These are phyloP conservation scores for Stomatorhinus ivindoensis DNA, from an alignment of 2,113 vertebrate genomes.

Conservation along the genomic window DNA sequence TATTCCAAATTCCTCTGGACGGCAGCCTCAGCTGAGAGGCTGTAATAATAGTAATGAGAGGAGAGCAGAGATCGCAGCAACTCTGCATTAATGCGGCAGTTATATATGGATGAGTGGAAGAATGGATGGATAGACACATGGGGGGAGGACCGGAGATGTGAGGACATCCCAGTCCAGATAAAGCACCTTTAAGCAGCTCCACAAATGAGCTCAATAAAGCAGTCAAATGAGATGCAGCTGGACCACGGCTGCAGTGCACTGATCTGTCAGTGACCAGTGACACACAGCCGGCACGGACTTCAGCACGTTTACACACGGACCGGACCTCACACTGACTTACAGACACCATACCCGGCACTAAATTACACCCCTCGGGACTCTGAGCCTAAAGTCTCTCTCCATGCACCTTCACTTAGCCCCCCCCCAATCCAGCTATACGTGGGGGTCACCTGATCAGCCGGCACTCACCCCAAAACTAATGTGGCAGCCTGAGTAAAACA, in stretches of 20 bases:
- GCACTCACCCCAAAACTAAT: not conserved
- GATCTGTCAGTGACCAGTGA: not conserved
- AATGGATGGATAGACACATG: not conserved
- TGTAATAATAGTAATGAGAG: not conserved
- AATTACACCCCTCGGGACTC: not conserved
- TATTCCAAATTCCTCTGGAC: not conserved
- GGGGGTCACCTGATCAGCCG: not conserved
- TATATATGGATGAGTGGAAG: not conserved
- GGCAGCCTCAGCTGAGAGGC: not conserved
- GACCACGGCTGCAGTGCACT: not conserved
- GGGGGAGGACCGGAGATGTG: not conserved
- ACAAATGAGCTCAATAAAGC: not conserved
- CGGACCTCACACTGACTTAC: not conserved
- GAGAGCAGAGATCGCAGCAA: not conserved
- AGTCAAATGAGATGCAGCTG: not conserved
- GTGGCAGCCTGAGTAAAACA: constrained; percentile 34
- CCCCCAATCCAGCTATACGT: not conserved
- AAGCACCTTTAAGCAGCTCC: not conserved
- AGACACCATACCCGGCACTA: not conserved
- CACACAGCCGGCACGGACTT: not conserved
- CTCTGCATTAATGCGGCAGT: not conserved
- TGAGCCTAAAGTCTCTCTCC: not conserved
- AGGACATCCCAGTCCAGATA: not conserved
- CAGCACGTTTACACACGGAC: not conserved
- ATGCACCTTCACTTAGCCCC: not conserved